Percentiles rank a stretch among this genome's conserved stretches.
phyloP scores from a whole-genome alignment of 2,888 invertebrate genomes.

The Ennomos quercinarius region DNA sequence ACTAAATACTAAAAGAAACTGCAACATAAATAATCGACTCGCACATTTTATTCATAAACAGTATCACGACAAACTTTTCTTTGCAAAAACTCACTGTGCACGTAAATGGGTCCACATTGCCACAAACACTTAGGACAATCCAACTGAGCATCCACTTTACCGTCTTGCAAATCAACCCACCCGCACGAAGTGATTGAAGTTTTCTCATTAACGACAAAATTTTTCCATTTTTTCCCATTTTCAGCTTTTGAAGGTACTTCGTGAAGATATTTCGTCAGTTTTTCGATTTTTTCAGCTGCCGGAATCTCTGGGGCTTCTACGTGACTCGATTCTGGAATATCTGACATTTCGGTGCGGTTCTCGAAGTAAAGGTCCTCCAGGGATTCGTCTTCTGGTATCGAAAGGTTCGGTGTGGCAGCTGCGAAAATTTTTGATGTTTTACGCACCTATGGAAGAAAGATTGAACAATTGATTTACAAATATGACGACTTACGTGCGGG shows the following conservation, averaged over 20 bases:
- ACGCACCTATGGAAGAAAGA: slow-evolving; percentile 69
- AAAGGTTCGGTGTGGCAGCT: slow-evolving; percentile 67
- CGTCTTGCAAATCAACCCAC: slow-evolving; percentile 61
- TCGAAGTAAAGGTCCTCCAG: slow-evolving; percentile 61
- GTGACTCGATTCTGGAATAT: slow-evolving; percentile 50
- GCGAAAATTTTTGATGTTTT: slow-evolving; percentile 76
- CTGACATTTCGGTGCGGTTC: slow-evolving; percentile 62
- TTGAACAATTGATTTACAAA: background rate
- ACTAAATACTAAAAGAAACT: background rate
- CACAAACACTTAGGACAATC: slow-evolving; percentile 79
- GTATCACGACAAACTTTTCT: slow-evolving; percentile 47
- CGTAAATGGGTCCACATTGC: slow-evolving; percentile 76
- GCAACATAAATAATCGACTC: slow-evolving; percentile 38
- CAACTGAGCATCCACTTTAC: slow-evolving; percentile 38
- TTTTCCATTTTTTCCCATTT: slow-evolving; percentile 71
- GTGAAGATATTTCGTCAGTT: slow-evolving; percentile 76
- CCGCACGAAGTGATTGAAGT: slow-evolving; percentile 47
- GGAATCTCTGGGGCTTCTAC: slow-evolving; percentile 52
- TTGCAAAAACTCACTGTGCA: slow-evolving; percentile 64
- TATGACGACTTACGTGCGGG: no score
- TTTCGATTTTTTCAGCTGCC: slow-evolving; percentile 81
- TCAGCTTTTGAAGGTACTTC: slow-evolving; percentile 40
- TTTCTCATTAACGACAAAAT: slow-evolving; percentile 55
- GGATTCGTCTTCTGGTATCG: slow-evolving; percentile 54
- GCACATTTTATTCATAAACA: slow-evolving; percentile 60